These are phyloP conservation scores for Benthosema pterotum DNA, from an alignment of 2,797 vertebrate species.

Conservation along the genomic window DNA sequence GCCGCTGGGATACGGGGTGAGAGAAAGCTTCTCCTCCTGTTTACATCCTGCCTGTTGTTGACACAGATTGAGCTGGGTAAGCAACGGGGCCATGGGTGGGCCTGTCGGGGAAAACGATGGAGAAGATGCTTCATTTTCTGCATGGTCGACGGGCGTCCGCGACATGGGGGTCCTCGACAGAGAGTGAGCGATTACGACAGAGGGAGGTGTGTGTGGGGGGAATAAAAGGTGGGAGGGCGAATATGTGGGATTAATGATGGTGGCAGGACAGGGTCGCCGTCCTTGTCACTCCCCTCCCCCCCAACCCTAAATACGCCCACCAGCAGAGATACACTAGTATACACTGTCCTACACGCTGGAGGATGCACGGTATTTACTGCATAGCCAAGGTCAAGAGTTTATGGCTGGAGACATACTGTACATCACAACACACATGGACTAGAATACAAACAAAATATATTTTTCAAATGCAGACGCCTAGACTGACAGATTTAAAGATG, in stretches of 20 bases:
- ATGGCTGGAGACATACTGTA: constrained; percentile 2
- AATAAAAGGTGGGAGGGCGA: constrained; percentile 10
- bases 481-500: too few relatives aligned
- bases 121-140: constrained; percentile 52
- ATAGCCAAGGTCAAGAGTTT: constrained; percentile 19
- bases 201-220: constrained; percentile 21
- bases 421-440: too few relatives aligned
- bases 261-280: neutral
- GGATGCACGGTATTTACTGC: constrained; percentile 22
- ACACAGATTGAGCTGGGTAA: constrained; percentile 51
- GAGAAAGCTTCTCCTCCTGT: constrained; percentile 28
- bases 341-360: constrained; percentile 6
- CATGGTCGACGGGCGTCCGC: constrained; percentile 37
- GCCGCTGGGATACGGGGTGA: constrained; percentile 16
- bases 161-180: constrained; percentile 1
- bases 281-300: too few relatives aligned
- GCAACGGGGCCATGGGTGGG: constrained; percentile 47
- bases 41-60: constrained; percentile 48
- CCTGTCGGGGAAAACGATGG: constrained; percentile 48
- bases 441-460: too few relatives aligned
- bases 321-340: too few relatives aligned
- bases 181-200: constrained; percentile 49
- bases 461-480: too few relatives aligned
- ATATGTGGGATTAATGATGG: constrained; percentile 32
- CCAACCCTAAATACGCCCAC: too few relatives aligned